Evolutionary conservation across 2,888 invertebrate genomes (phyloP).

Genomic region (Acholoe squamosa): DNA sequence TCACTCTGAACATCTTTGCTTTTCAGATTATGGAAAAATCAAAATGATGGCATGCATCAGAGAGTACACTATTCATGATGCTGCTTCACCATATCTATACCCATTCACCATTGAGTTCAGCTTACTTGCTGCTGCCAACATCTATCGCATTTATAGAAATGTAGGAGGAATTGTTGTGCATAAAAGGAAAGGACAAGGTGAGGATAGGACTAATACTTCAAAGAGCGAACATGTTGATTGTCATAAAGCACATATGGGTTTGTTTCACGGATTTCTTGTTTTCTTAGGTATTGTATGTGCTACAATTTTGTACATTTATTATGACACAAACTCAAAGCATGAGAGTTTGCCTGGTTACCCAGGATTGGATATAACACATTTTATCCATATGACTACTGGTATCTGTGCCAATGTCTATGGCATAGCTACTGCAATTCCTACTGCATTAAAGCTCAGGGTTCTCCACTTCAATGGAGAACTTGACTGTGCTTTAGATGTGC

Average conservation of each 20-base stretch:
- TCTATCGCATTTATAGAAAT: conserved; percentile 63
- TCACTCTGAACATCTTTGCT: no score
- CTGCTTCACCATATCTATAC: conserved; percentile 66
- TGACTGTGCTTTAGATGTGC: conserved; percentile 9
- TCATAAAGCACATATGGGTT: conserved; percentile 24
- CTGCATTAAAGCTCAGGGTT: background rate
- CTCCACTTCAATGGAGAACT: conserved; percentile 9
- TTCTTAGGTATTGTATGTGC: conserved; percentile 78
- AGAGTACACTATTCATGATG: conserved; percentile 27
- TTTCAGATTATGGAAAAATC: conserved; percentile 32
- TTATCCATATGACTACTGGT: background rate
- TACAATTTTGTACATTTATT: conserved; percentile 79
- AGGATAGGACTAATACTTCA: background rate
- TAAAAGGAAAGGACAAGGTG: background rate
- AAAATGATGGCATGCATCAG: conserved; percentile 13
- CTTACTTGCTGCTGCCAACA: conserved; percentile 58
- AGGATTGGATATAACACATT: conserved; percentile 71
- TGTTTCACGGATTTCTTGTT: conserved; percentile 20
- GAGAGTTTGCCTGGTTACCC: background rate
- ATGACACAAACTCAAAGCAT: background rate
- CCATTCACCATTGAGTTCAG: conserved; percentile 66
- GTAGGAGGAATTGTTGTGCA: conserved; percentile 28
- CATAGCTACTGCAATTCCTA: background rate
- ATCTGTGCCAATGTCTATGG: conserved; percentile 18
- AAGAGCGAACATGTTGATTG: conserved; percentile 65